Evolutionary conservation across 2,113 vertebrate species (phyloP).

Genomic region (Pimephales promelas): DNA sequence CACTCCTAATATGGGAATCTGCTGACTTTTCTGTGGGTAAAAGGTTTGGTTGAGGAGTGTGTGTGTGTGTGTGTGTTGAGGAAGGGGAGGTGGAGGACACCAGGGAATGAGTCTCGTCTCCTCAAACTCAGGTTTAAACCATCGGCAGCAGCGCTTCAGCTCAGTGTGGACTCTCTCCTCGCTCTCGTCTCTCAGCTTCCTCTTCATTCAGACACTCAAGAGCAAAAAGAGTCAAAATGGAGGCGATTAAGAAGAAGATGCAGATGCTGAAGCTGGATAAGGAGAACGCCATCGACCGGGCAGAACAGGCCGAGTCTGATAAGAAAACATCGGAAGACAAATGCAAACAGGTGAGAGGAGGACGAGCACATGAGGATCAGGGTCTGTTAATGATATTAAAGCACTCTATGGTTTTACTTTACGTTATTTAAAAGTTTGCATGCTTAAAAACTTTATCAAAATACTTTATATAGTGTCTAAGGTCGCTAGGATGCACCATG

Average conservation of each 20-base stretch:
- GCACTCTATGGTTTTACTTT: background rate
- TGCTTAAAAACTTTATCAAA: background rate
- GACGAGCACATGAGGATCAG: background rate
- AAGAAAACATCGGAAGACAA: constrained; percentile 90
- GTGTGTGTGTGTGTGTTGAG: constrained; percentile 12
- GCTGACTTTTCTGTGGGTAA: constrained; percentile 59
- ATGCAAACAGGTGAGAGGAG: constrained; percentile 84
- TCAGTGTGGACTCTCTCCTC: constrained; percentile 59
- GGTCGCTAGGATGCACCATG: background rate
- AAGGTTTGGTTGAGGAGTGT: constrained; percentile 51
- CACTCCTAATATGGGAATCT: constrained; percentile 85
- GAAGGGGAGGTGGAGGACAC: constrained; percentile 47
- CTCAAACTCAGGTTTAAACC: constrained; percentile 66
- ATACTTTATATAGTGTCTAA: no score
- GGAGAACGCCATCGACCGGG: constrained; percentile 92
- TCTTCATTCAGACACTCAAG: constrained; percentile 20
- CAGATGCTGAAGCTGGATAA: constrained; percentile 97
- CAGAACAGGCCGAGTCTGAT: constrained; percentile 90
- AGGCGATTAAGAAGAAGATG: constrained; percentile 99
- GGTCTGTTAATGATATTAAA: background rate
- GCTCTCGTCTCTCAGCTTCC: constrained; percentile 33
- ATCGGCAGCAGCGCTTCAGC: constrained; percentile 56
- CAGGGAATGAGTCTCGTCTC: constrained; percentile 66
- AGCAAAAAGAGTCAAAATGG: constrained; percentile 77
- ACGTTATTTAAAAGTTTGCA: background rate